Conservation (phyloP, 2,113 vertebrate genomes). For the Anhinga rufa region DNA sequence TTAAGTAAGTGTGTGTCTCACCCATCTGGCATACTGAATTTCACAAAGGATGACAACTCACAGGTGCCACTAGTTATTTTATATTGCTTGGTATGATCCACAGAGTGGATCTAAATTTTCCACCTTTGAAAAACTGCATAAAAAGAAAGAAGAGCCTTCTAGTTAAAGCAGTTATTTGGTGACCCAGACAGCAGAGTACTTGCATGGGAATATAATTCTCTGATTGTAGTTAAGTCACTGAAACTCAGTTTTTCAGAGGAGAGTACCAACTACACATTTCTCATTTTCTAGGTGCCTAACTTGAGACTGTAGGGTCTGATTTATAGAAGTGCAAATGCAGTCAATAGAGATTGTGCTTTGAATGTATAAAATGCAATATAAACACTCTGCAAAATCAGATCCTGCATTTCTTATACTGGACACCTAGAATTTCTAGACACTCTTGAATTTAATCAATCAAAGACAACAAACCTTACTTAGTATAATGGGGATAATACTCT, state of each 20-base stretch:
- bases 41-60: not conserved
- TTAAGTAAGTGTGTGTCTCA: not conserved
- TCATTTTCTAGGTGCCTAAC: not conserved
- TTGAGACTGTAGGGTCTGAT: not conserved
- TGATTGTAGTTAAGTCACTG: not conserved
- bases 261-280: not conserved
- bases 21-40: not conserved
- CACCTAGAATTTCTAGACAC: not conserved
- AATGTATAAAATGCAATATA: not conserved
- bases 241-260: not conserved
- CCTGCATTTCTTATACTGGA: not conserved
- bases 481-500: not conserved
- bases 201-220: not conserved
- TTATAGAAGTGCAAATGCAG: not conserved
- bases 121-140: not conserved
- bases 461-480: not conserved
- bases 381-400: not conserved
- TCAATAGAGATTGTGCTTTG: not conserved
- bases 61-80: not conserved
- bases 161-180: not conserved
- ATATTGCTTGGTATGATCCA: not conserved
- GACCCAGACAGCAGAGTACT: not conserved
- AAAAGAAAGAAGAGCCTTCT: not conserved
- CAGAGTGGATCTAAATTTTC: not conserved
- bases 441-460: not conserved